These are phyloP conservation scores for Microtus ochrogaster DNA, from an alignment of 2,113 vertebrate species.

Conservation along the genomic window DNA sequence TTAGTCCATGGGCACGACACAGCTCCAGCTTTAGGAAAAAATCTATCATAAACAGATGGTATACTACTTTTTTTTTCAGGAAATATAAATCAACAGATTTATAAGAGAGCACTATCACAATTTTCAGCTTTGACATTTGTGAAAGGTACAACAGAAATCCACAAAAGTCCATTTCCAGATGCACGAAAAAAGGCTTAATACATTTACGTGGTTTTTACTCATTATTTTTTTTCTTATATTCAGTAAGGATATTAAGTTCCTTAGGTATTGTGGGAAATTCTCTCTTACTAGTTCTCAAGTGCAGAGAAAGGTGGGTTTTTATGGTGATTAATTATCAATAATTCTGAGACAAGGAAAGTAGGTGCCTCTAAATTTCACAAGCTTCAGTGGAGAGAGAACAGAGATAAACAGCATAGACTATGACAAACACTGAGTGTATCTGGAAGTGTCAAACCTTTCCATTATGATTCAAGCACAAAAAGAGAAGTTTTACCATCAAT, in stretches of 20 bases:
- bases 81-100: neutral
- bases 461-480: neutral
- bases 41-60: neutral
- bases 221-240: slow-evolving; percentile 26
- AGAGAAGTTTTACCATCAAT: neutral
- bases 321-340: neutral
- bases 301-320: neutral
- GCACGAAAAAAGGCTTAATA: slow-evolving; percentile 10
- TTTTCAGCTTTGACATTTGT: neutral
- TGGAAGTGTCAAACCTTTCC: neutral
- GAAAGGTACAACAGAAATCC: neutral
- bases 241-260: slow-evolving; percentile 1
- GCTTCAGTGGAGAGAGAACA: neutral
- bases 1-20: neutral
- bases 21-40: slow-evolving; percentile 28
- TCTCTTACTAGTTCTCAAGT: neutral
- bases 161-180: slow-evolving; percentile 28
- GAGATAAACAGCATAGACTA: neutral
- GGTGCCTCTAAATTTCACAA: slow-evolving; percentile 23
- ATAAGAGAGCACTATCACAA: neutral
- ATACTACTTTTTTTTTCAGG: slow-evolving; percentile 4
- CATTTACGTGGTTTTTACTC: neutral
- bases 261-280: neutral
- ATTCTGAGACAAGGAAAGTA: neutral
- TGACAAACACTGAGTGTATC: neutral